phyloP scores from a whole-genome alignment of 2,113 vertebrate genomes.

The Hippocampus zosterae region DNA sequence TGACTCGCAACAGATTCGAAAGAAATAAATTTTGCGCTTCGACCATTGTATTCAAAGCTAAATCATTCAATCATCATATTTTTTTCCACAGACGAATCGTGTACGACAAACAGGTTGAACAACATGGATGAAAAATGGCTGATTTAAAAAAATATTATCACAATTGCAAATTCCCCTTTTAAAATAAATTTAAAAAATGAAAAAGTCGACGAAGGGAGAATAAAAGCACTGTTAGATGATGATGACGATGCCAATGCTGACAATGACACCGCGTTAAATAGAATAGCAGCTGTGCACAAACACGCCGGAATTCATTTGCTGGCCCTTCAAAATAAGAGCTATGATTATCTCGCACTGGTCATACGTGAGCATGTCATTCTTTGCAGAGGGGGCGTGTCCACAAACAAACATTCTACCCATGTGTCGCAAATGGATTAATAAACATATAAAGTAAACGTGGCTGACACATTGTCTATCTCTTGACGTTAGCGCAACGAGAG shows the following conservation, averaged over 20 bases:
- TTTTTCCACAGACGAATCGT: no score
- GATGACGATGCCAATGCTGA: not conserved
- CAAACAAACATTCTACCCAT: not conserved
- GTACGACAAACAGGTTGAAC: no score
- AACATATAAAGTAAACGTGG: not conserved
- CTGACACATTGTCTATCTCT: not conserved
- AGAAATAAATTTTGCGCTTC: no score
- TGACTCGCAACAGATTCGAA: no score
- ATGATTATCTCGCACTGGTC: not conserved
- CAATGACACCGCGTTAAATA: not conserved
- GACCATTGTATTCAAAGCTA: no score
- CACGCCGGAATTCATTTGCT: not conserved
- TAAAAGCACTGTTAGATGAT: not conserved
- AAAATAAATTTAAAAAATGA: no score
- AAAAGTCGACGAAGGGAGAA: not conserved
- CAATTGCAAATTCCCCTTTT: no score
- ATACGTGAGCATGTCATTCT: not conserved
- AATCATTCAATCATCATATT: no score
- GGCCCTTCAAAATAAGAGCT: not conserved
- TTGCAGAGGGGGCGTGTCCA: not conserved
- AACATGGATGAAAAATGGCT: no score
- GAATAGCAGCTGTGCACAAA: not conserved
- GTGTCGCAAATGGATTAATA: no score
- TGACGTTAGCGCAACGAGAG: not conserved
- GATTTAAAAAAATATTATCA: no score